These are phyloP conservation scores for Nicator chloris DNA, from an alignment of 2,113 vertebrate genomes.

Conservation along the genomic window DNA sequence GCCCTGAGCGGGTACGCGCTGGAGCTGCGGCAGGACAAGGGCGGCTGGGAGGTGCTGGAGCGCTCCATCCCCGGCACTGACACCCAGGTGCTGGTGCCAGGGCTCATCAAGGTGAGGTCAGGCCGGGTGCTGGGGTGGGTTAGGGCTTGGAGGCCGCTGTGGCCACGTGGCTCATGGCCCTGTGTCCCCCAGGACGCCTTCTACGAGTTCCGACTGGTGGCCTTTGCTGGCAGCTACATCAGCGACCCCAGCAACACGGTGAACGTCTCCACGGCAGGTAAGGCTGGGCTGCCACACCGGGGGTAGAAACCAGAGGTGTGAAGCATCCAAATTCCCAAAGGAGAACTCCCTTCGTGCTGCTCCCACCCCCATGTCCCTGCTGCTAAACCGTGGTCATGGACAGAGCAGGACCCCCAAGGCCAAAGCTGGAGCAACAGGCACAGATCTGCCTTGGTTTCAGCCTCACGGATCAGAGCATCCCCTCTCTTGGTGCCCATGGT, in stretches of 20 bases:
- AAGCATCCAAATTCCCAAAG: background rate
- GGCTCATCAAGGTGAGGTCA: slow-evolving; percentile 83
- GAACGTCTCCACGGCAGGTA: slow-evolving; percentile 87
- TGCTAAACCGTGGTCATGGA: background rate
- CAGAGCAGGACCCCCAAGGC: background rate
- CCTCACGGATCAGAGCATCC: rapidly evolving
- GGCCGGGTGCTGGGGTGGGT: background rate
- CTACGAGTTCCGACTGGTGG: slow-evolving; percentile 90
- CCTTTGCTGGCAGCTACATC: slow-evolving; percentile 81
- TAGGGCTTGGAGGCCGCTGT: background rate
- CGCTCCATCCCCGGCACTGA: slow-evolving; percentile 76
- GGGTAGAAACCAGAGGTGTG: background rate
- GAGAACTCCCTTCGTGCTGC: background rate
- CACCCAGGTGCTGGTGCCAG: slow-evolving; percentile 84
- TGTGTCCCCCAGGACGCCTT: slow-evolving; percentile 75
- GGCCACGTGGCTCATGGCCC: rapidly evolving
- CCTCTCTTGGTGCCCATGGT: rapidly evolving
- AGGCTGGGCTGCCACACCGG: background rate
- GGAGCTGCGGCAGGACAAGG: slow-evolving; percentile 81
- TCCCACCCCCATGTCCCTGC: background rate
- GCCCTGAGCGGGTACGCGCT: slow-evolving; percentile 82
- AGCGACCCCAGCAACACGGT: slow-evolving; percentile 88
- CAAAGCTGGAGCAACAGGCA: rapidly evolving
- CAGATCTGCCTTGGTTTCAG: background rate
- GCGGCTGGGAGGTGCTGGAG: slow-evolving; percentile 85